Evolutionary conservation across 2,888 invertebrate species (phyloP).

Genomic region (Ophion obscuratus): DNA sequence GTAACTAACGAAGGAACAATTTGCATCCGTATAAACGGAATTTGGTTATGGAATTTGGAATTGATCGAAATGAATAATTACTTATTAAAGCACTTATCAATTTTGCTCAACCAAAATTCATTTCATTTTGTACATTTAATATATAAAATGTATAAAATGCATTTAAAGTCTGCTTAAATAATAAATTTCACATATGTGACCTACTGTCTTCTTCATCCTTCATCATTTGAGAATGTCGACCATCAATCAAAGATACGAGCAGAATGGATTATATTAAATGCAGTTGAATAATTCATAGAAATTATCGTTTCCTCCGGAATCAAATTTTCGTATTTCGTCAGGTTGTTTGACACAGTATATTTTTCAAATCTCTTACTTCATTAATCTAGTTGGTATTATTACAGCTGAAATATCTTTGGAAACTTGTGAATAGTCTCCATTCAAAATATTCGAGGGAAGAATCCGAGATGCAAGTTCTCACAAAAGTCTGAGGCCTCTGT

Average conservation of each 20-base stretch:
- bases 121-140: not conserved
- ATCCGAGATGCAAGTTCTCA: conserved; percentile 35
- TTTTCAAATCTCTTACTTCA: not conserved
- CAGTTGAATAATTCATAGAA: not conserved
- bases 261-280: no score
- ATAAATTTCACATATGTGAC: no score
- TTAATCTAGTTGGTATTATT: not conserved
- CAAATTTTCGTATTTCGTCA: not conserved
- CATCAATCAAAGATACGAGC: no score
- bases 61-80: not conserved
- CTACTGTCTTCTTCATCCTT: no score
- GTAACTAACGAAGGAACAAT: not conserved
- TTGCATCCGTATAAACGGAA: not conserved
- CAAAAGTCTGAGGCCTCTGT: conserved; percentile 21
- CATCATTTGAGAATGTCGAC: no score
- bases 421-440: not conserved
- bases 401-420: not conserved
- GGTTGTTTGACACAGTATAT: not conserved
- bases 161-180: no score
- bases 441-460: conserved; percentile 25
- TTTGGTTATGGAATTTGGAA: not conserved
- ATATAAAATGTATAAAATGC: not conserved
- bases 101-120: not conserved
- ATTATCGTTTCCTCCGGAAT: not conserved
- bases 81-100: not conserved